Conservation (phyloP, 2,888 invertebrate species). For the Lampropteryx suffumata region DNA sequence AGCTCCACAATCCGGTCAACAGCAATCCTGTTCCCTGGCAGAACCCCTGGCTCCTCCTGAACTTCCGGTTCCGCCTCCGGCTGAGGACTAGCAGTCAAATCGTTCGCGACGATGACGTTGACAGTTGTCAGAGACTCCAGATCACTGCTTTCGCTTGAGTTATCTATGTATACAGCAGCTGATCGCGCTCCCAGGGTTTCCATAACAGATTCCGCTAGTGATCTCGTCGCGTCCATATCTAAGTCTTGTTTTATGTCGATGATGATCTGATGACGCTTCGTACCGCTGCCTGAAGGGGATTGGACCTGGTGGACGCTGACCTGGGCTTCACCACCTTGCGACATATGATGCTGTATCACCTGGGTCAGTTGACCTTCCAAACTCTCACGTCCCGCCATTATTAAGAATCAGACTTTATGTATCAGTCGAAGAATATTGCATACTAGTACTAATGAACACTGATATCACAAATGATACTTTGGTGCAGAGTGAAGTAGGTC, state of each 20-base stretch:
- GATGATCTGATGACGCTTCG: slow-evolving; percentile 76
- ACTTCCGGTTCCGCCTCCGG: slow-evolving; percentile 50
- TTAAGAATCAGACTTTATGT: slow-evolving; percentile 36
- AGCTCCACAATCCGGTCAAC: slow-evolving; percentile 74
- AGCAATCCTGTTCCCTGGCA: slow-evolving; percentile 62
- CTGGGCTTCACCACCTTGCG: slow-evolving; percentile 70
- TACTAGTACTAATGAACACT: slow-evolving; percentile 73
- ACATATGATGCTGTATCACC: slow-evolving; percentile 73
- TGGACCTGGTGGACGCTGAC: slow-evolving; percentile 77
- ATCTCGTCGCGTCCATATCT: slow-evolving; percentile 75
- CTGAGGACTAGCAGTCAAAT: slow-evolving; percentile 58
- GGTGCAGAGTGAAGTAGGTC: slow-evolving; percentile 70
- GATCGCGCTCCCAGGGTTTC: slow-evolving; percentile 76
- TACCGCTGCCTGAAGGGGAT: slow-evolving; percentile 65
- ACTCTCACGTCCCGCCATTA: slow-evolving; percentile 67
- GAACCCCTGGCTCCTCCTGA: slow-evolving; percentile 53
- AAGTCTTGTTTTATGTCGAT: slow-evolving; percentile 79
- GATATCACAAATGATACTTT: slow-evolving; percentile 60
- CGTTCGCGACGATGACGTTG: slow-evolving; percentile 76
- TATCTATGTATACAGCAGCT: slow-evolving; percentile 76
- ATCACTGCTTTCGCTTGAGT: slow-evolving; percentile 63
- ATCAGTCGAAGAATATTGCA: slow-evolving; percentile 48
- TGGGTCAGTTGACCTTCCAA: slow-evolving; percentile 71
- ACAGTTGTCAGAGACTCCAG: slow-evolving; percentile 75
- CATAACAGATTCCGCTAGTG: slow-evolving; percentile 78